Conservation (phyloP, 2,888 invertebrate species). For the Dynastes hyllus region DNA sequence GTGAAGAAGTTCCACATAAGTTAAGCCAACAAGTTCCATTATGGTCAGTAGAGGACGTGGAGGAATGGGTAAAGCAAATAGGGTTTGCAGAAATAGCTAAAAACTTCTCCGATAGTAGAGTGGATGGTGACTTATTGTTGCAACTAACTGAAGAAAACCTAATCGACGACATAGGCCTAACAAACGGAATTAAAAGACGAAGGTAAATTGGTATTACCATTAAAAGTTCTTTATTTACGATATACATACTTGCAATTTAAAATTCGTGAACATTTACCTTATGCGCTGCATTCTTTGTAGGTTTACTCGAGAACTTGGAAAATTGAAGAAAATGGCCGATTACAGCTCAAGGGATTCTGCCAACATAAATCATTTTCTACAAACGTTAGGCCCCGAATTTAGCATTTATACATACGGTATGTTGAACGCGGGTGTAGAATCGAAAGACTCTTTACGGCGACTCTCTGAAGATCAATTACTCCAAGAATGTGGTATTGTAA, state of each 20-base stretch:
- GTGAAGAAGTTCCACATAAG: conserved; percentile 98
- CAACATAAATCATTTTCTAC: conserved; percentile 91
- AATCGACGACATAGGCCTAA: conserved; percentile 92
- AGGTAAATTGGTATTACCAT: conserved; percentile 73
- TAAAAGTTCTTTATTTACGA: neutral
- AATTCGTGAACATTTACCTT: neutral
- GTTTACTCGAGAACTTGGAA: conserved; percentile 93
- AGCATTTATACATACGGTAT: conserved; percentile 97
- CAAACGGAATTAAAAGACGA: conserved; percentile 94
- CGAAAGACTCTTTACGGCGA: conserved; percentile 86
- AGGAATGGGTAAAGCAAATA: conserved; percentile 99
- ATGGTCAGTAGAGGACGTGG: conserved; percentile 97
- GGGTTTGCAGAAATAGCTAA: conserved; percentile 89
- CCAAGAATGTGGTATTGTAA: conserved; percentile 91
- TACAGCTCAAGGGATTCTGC: conserved; percentile 95
- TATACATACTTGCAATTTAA: neutral
- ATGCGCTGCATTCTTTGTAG: conserved; percentile 68
- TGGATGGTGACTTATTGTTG: conserved; percentile 96
- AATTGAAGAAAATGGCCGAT: conserved; percentile 96
- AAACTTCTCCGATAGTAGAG: conserved; percentile 92
- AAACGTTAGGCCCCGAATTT: conserved; percentile 89
- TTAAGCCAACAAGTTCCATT: conserved; percentile 98
- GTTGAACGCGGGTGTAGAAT: conserved; percentile 95
- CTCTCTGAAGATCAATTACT: conserved; percentile 94
- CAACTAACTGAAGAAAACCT: conserved; percentile 95